A percentile compares a stretch with the other conserved stretches of the same genome.
Conservation (phyloP, 1,140 invertebrate species). For the Coptotermes formosanus region DNA sequence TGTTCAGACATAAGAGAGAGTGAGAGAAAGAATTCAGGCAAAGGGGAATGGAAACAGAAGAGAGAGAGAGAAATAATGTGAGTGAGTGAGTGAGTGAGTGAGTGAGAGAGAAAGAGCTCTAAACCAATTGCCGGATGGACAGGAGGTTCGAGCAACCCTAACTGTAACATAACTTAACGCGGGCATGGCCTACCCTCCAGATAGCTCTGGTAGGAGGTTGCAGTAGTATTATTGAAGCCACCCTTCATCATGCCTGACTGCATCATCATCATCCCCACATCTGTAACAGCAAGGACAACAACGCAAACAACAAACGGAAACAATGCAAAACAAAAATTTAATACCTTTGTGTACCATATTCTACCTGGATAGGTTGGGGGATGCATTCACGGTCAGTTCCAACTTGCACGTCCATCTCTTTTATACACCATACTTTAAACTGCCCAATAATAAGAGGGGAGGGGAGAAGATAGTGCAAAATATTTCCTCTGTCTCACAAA, state of each 20-base stretch:
- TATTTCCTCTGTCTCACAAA: neutral
- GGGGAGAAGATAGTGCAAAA: neutral
- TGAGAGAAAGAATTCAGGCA: neutral
- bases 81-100: constrained; percentile 37
- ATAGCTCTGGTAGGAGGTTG: constrained; percentile 68
- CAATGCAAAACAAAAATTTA: constrained; percentile 8
- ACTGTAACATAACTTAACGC: constrained; percentile 12
- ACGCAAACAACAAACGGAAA: constrained; percentile 53
- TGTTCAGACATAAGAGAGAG: neutral
- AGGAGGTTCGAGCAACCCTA: constrained; percentile 7
- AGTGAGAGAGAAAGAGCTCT: constrained; percentile 14
- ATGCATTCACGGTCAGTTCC: neutral
- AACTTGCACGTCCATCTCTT: neutral
- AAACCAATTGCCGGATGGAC: neutral
- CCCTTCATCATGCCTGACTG: constrained; percentile 89
- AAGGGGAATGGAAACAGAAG: constrained; percentile 31
- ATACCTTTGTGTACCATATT: neutral
- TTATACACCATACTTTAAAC: neutral
- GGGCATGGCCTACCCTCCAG: constrained; percentile 69
- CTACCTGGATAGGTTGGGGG: constrained; percentile 7
- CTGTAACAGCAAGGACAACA: constrained; percentile 58
- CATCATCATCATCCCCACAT: constrained; percentile 94
- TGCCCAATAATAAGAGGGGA: too few relatives aligned
- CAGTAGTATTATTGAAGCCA: constrained; percentile 58
- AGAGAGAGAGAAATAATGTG: constrained; percentile 41